Base-by-base conservation (phyloP, 92 coral and sea anemone species). In the Muricea muricata region DNA sequence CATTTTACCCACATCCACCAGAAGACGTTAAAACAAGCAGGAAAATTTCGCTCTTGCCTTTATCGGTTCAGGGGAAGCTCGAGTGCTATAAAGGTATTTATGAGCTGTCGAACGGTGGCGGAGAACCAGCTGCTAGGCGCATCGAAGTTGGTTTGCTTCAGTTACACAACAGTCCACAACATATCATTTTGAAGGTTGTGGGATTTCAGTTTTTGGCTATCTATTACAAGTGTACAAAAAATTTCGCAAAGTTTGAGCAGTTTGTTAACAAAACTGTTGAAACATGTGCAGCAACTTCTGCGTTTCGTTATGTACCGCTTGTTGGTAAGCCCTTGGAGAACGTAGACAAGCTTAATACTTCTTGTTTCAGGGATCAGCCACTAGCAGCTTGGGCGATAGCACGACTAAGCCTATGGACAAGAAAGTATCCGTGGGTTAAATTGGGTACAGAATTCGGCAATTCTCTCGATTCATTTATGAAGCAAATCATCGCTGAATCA, bases 71-170 rank as follows among this genome's bases (percentile, higher is more conserved):
- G 66, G 89, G 75, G 56, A 85, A 78, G 31, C 26, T 0, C 30
- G n/a, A 63, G 52, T 85, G 89, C 42, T 85, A 85, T 58, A 21
- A 39, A 7, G 89, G 89, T 4, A 63, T 85, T 45, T 9, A 28
- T 46, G 67, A 61, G 0, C 26, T 85, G 54, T 47, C 35, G 42
- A 23, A 13, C 20, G 72, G 31, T 0, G 18, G 70, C 40, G 34
- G 73, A 15, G 57, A 66, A 10, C 9, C 18, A 14, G 89, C 76
- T 40, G 20, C 45, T 32, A 23, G 37, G 18, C 23, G 13, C 6
- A 68, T 68, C 5, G 47, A 68, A 28, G 45, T 33, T 33, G 75
- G 47, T 31, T 21, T 32, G 39, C 47, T 20, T 32, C 21, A 68
- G 18, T 32, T 68, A 15, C 15, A 8, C 18, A 28, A 68, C 23